Percentiles rank a stretch among this genome's conserved stretches.
phyloP scores from a whole-genome alignment of 2,797 vertebrate genomes.

The Acanthurus lineatus region DNA sequence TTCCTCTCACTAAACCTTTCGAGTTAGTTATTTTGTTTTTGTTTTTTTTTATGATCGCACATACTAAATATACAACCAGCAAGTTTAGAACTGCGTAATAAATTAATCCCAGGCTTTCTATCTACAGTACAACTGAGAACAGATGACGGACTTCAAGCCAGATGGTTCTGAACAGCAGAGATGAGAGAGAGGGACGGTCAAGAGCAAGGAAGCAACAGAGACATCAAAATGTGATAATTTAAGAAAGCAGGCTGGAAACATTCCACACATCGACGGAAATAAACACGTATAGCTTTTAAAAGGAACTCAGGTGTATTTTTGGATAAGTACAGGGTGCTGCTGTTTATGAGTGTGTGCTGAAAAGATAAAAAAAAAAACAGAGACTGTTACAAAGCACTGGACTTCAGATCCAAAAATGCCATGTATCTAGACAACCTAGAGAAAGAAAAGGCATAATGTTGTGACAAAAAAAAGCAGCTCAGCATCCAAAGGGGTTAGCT shows the following conservation, averaged over 20 bases:
- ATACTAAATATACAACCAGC: slow-evolving; percentile 52
- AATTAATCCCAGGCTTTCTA: slow-evolving; percentile 21
- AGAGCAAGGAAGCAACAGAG: slow-evolving; percentile 46
- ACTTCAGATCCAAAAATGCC: slow-evolving; percentile 12
- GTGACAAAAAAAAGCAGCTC: neutral
- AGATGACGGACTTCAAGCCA: slow-evolving; percentile 49
- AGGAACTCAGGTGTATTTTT: slow-evolving; percentile 59
- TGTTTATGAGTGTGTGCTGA: slow-evolving; percentile 8
- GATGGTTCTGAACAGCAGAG: slow-evolving; percentile 59
- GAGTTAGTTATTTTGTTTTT: too few species aligned
- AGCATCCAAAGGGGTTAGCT: neutral
- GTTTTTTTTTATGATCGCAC: slow-evolving; percentile 43
- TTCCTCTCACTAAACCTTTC: slow-evolving; percentile 29
- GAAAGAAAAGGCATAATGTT: slow-evolving; percentile 26
- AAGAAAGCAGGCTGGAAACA: slow-evolving; percentile 49
- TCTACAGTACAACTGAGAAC: slow-evolving; percentile 36
- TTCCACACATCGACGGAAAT: slow-evolving; percentile 56
- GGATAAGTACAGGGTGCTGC: slow-evolving; percentile 36
- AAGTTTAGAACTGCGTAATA: slow-evolving; percentile 34
- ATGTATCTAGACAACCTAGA: slow-evolving; percentile 43
- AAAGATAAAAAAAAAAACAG: neutral
- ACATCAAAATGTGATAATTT: slow-evolving; percentile 66
- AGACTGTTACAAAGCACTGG: slow-evolving; percentile 17
- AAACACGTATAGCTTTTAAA: slow-evolving; percentile 61
- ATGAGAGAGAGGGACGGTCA: slow-evolving; percentile 47